A percentile compares a stretch with the other conserved stretches of the same genome.
phyloP scores from a whole-genome alignment of 1,140 invertebrate species.

The Ylistrum balloti region DNA sequence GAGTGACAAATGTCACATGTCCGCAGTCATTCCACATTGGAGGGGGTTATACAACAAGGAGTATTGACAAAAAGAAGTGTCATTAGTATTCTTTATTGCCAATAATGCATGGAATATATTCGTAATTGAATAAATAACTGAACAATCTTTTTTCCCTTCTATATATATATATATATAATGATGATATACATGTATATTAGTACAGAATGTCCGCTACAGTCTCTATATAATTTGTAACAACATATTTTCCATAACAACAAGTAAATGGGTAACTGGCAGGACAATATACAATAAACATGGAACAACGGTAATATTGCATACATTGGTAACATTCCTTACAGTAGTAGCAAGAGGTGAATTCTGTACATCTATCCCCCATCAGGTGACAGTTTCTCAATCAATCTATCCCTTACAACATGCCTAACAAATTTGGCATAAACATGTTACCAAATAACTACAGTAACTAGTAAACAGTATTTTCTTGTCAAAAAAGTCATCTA shows the following conservation, averaged over 20 bases:
- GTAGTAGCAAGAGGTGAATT: background rate
- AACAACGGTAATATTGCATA: slow-evolving; percentile 35
- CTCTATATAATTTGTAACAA: background rate
- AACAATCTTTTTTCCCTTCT: background rate
- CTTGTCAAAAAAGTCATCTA: too few species aligned
- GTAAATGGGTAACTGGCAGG: slow-evolving; percentile 23
- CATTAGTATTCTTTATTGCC: slow-evolving; percentile 35
- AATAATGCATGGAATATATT: slow-evolving; percentile 40
- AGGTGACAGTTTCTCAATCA: background rate
- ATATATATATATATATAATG: slow-evolving; percentile 40
- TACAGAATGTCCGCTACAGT: background rate
- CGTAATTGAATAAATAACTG: slow-evolving; percentile 21
- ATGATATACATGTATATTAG: slow-evolving; percentile 28
- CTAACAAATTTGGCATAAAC: background rate
- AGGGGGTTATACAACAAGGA: background rate
- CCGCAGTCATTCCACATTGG: too few species aligned
- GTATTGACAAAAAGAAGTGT: background rate
- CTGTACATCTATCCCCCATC: background rate
- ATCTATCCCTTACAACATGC: background rate
- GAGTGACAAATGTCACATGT: too few species aligned
- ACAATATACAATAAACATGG: slow-evolving; percentile 28
- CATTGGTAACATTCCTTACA: slow-evolving; percentile 8
- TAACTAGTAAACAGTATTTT: too few species aligned
- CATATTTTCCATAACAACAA: slow-evolving; percentile 11
- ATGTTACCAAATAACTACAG: too few species aligned